Evolutionary conservation across 2,888 invertebrate species (phyloP).

Genomic region (Pecten maximus): DNA sequence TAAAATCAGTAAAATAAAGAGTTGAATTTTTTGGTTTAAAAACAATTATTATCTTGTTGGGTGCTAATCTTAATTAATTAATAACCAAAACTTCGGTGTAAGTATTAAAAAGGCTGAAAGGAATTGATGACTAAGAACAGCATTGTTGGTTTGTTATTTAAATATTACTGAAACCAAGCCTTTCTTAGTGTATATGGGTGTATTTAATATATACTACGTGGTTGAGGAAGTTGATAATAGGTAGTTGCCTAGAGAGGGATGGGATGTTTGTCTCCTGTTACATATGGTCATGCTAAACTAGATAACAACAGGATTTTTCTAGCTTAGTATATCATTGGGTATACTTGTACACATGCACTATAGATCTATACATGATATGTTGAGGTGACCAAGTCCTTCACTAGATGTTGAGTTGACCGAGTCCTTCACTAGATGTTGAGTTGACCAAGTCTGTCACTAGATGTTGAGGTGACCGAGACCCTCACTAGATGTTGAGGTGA

Average conservation of each 20-base stretch:
- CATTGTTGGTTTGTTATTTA: background rate
- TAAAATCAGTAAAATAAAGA: too few species aligned
- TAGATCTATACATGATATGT: background rate
- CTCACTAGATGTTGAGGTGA: too few species aligned
- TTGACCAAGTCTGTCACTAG: too few species aligned
- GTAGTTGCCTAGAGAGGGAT: background rate
- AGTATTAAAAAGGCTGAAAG: too few species aligned
- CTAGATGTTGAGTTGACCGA: background rate
- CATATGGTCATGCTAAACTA: background rate
- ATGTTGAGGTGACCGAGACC: too few species aligned
- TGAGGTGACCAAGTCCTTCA: background rate
- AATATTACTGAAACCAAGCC: background rate
- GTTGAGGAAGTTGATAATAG: background rate
- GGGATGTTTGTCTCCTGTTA: background rate
- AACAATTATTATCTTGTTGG: too few species aligned
- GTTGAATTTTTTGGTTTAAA: too few species aligned
- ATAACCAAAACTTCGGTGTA: too few species aligned
- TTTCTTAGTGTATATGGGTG: background rate
- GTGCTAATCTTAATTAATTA: too few species aligned
- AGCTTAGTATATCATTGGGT: background rate
- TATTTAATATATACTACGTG: slow-evolving; percentile 2
- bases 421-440: too few species aligned
- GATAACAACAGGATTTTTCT: background rate
- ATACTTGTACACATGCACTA: background rate
- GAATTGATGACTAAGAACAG: background rate